phyloP scores from a whole-genome alignment of 2,888 invertebrate genomes.

The Sarcophaga rosellei region DNA sequence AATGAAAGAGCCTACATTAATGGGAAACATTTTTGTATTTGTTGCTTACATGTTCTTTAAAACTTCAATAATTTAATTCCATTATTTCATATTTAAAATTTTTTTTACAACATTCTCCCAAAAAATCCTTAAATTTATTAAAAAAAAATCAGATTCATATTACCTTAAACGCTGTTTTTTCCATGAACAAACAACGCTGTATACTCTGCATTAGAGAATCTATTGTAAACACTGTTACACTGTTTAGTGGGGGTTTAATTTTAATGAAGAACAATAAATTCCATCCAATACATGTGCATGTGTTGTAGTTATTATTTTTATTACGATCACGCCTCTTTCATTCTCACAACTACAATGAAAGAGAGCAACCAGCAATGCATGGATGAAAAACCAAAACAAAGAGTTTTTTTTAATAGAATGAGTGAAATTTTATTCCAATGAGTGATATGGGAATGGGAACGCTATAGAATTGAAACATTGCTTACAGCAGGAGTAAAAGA shows the following conservation, averaged over 20 bases:
- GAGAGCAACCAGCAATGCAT: neutral
- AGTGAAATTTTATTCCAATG: conserved; percentile 38
- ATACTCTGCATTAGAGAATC: too few species aligned
- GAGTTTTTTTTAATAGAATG: conserved; percentile 3
- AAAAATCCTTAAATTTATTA: too few species aligned
- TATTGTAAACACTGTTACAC: too few species aligned
- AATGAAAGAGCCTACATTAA: too few species aligned
- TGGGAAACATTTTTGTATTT: too few species aligned
- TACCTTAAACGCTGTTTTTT: too few species aligned
- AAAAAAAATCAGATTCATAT: too few species aligned
- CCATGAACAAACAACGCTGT: too few species aligned
- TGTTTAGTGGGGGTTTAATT: neutral
- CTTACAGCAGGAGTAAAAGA: neutral
- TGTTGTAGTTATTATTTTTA: neutral
- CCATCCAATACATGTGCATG: neutral
- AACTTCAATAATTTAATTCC: too few species aligned
- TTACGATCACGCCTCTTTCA: conserved; percentile 30
- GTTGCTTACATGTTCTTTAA: too few species aligned
- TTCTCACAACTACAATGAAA: neutral
- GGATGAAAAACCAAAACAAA: conserved; percentile 5
- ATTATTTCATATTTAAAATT: too few species aligned
- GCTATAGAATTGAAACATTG: conserved; percentile 51
- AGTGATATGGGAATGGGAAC: conserved; percentile 55
- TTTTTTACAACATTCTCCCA: too few species aligned
- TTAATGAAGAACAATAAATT: neutral